A percentile compares a stretch with the other conserved stretches of the same genome.
phyloP scores from a whole-genome alignment of 2,797 vertebrate genomes.

The Pangasius krempfi region DNA sequence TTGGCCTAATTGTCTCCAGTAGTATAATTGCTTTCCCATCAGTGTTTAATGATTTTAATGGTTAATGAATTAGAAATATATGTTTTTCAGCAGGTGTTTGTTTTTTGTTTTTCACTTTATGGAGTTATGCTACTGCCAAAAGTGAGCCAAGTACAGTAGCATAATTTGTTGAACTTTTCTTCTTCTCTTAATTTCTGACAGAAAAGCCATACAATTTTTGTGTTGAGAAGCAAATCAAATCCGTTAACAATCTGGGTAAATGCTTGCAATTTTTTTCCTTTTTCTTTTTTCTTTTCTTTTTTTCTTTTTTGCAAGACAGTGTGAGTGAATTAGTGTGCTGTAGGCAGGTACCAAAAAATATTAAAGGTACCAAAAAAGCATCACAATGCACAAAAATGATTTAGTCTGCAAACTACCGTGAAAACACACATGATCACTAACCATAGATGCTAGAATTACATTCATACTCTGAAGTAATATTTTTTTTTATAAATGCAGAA shows the following conservation, averaged over 20 bases:
- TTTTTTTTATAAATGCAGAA: neutral
- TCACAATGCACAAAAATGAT: neutral
- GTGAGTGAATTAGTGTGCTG: neutral
- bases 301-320: neutral
- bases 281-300: too few species aligned
- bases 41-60: neutral
- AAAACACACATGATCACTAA: neutral
- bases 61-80: neutral
- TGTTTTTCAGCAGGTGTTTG: neutral
- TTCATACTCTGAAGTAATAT: neutral
- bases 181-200: neutral
- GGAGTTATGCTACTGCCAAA: neutral
- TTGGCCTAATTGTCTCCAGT: neutral
- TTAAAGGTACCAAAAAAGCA: neutral
- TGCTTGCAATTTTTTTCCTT: neutral
- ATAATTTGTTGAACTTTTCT: neutral
- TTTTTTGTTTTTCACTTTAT: neutral
- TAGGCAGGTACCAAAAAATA: neutral
- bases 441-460: too few species aligned
- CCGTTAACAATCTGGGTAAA: neutral
- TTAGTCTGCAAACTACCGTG: neutral
- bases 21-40: neutral
- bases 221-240: neutral
- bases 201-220: neutral
- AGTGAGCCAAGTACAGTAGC: neutral